phyloP scores from a whole-genome alignment of 2,797 vertebrate genomes.

The Falco novaeseelandiae region DNA sequence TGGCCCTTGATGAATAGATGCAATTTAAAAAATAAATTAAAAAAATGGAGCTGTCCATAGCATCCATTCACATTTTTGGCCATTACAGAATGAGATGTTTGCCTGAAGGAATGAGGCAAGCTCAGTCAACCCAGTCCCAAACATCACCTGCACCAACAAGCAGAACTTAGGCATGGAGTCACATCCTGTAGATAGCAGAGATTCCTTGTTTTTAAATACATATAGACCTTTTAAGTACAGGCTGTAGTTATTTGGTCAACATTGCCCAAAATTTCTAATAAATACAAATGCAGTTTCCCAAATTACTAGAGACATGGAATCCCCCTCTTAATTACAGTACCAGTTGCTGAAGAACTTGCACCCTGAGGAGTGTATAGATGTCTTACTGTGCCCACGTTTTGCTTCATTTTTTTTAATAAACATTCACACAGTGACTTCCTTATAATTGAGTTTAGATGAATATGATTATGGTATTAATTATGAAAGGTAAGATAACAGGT shows the following conservation, averaged over 20 bases:
- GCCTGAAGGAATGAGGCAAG: not conserved
- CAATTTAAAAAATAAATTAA: not conserved
- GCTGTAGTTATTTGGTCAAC: not conserved
- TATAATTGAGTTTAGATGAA: conserved; percentile 31
- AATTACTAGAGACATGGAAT: not conserved
- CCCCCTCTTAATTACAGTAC: not conserved
- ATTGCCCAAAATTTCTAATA: not conserved
- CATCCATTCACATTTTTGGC: not conserved
- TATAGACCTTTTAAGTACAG: not conserved
- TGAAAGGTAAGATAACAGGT: not conserved
- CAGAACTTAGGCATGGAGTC: not conserved
- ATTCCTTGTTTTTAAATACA: not conserved
- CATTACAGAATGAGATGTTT: not conserved
- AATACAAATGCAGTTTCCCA: not conserved
- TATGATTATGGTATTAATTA: conserved; percentile 41
- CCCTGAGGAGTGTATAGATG: not conserved
- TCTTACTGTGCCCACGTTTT: not conserved
- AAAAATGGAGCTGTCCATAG: not conserved
- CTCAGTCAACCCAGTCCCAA: not conserved
- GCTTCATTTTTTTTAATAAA: not conserved
- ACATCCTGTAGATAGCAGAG: not conserved
- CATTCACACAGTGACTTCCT: not conserved
- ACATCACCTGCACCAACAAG: not conserved
- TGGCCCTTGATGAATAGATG: not conserved
- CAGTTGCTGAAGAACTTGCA: not conserved